A percentile compares a stretch with the other conserved stretches of the same genome.
Evolutionary conservation across 2,113 vertebrate species (phyloP).

Genomic region (Pogona vitticeps): DNA sequence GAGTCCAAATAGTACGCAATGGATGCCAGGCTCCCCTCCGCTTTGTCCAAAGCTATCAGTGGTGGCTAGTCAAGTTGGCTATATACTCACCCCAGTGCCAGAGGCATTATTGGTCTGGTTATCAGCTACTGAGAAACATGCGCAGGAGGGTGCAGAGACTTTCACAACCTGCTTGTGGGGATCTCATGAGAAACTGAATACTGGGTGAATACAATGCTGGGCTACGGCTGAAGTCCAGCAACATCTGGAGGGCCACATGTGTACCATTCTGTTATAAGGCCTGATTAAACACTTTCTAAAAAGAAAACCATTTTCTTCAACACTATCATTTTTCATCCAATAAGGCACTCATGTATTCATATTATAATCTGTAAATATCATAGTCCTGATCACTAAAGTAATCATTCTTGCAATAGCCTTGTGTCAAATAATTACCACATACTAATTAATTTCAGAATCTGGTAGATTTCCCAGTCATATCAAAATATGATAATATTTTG

Average conservation of each 20-base stretch:
- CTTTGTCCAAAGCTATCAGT: too few relatives aligned
- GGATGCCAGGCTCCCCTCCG: too few relatives aligned
- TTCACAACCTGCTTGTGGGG: too few relatives aligned
- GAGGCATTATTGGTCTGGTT: too few relatives aligned
- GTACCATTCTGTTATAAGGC: not conserved
- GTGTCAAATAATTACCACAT: conserved; percentile 5
- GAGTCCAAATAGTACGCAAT: too few relatives aligned
- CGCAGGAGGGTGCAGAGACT: too few relatives aligned
- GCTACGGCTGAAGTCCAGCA: not conserved
- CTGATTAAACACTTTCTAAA: not conserved
- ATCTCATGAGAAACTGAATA: too few relatives aligned
- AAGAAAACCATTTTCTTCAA: not conserved
- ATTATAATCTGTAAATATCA: not conserved
- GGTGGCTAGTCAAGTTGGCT: too few relatives aligned
- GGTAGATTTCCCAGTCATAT: not conserved
- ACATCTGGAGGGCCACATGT: not conserved
- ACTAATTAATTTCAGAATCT: not conserved
- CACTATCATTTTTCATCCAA: not conserved
- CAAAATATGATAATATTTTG: not conserved
- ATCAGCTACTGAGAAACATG: too few relatives aligned
- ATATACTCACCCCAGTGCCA: too few relatives aligned
- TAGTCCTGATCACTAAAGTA: not conserved
- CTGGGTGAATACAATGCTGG: too few relatives aligned
- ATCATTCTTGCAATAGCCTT: not conserved
- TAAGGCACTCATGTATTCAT: not conserved